Evolutionary conservation across 1,140 invertebrate species (phyloP), one percentile per base, ranked within the genome.

Genomic region (Campoletis sonorensis): DNA sequence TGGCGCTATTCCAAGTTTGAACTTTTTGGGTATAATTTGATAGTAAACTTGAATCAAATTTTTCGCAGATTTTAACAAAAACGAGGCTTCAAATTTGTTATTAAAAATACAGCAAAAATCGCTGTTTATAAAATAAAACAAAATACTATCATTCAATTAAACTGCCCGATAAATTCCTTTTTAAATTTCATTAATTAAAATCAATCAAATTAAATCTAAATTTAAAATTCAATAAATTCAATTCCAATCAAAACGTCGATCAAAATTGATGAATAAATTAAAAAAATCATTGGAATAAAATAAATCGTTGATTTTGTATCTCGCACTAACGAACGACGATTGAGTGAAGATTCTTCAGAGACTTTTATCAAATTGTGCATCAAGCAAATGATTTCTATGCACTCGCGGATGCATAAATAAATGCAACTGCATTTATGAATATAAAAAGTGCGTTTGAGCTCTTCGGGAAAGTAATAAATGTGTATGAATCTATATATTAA

Each of bases 371-470:
- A 58, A 37, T 18, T 71, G 68, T 33, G 21, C 45, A 71, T 40
- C 33, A 71, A 7, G 18, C 18, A 37, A 13, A 40, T 40, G 21
- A 11, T 33, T 40, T 71, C 16, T 40, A 37, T 33, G 11, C 30
- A 18, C 21, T 45, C 13, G 7, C n/a, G 1, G 11, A 45, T 45
- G 27, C 45, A n/a, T 21, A 71, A 5, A 7, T 71, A 21, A 40
- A 71, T 33, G 18, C 33, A 18, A 71, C 7, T 40, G 68, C 68
- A 40, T 40, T 21, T n/a, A 71, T n/a, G 68, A 40, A 71, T 71
- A 40, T 71, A 71, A 33, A n/a, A 30, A 26, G 33, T 79, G 21
- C 37, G 27, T 71, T 68, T 79, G 33, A 33, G 13, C 54, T 10
- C 16, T 58, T 58, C 23, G 7, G 2, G 8, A 10, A 45, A 45